Evolutionary conservation across 2,113 vertebrate species (phyloP), one percentile per base, ranked within the genome.

Genomic region (Mionectes macconnelli): DNA sequence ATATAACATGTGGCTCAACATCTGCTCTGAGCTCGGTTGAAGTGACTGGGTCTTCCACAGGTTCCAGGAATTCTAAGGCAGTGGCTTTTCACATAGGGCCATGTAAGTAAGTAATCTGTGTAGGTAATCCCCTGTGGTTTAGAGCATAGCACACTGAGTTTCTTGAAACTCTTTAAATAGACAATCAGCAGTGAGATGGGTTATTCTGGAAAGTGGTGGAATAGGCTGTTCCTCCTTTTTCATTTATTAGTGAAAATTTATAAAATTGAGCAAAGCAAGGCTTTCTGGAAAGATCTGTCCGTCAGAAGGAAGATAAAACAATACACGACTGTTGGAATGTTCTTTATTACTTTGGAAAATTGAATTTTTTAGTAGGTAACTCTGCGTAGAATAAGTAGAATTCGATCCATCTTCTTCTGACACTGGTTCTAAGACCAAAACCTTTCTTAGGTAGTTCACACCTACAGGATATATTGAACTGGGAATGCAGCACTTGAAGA

Each of bases 141-240:
- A 62, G 40, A 77, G 52, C 14, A 2, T 10, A 53, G 59, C 39
- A 85, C 90, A 77, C 80, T 24, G 25, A 24, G 59, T 79, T 90
- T 73, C 49, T 21, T 67, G 19, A 85, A 88, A 91, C 55, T 82
- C 84, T 89, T 93, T 83, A 95, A 93, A 86, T 37, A 88, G 87
- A 57, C 52, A 44, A 23, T 53, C 28, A 77, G 45, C 57, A 47
- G 42, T 33, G 70, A 66, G 27, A 24, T 72, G 20, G 31, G 35
- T 89, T 35, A 10, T 44, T 93, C 57, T 82, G 73, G 52, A 47
- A 81, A 67, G 84, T 31, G 24, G 12, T 44, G 13, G 50, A 89
- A 27, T 30, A 55, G 57, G 14, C 78, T 83, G 23, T 84, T 83
- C 53, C 23, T 72, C n/a, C 15, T 49, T 62, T 63, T 78, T 52